Conservation (phyloP, 2,888 invertebrate species). For the Drosophila suboccidentalis region DNA sequence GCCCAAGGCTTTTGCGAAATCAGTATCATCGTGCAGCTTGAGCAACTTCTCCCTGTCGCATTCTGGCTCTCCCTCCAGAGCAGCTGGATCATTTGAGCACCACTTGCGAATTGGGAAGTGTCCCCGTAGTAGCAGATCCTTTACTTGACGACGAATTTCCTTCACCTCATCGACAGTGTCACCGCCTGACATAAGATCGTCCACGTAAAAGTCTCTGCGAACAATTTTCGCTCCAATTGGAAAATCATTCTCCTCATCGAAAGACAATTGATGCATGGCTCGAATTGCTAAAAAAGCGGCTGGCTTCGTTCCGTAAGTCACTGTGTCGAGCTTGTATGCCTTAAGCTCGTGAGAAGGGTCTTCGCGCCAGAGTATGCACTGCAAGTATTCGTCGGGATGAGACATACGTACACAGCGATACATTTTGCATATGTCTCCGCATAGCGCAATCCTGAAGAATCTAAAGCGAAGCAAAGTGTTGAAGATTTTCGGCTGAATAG, state of each 20-base stretch:
- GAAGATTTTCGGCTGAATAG: background rate
- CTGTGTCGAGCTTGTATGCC: too few relatives aligned
- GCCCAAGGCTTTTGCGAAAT: too few relatives aligned
- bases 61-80: background rate
- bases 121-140: too few relatives aligned
- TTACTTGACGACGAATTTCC: too few relatives aligned
- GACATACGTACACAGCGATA: background rate
- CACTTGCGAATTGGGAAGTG: too few relatives aligned
- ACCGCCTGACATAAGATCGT: background rate
- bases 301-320: too few relatives aligned
- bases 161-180: too few relatives aligned
- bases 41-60: too few relatives aligned
- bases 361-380: background rate
- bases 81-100: too few relatives aligned
- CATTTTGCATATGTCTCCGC: background rate
- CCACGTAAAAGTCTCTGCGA: background rate
- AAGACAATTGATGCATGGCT: background rate
- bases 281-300: background rate
- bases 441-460: background rate
- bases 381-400: background rate
- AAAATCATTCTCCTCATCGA: background rate
- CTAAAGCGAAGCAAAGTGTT: background rate
- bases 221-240: background rate
- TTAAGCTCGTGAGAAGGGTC: too few relatives aligned
- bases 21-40: too few relatives aligned